Evolutionary conservation across 2,888 invertebrate genomes (phyloP), one percentile per base, ranked within the genome.

Genomic region (Crocallis elinguaria): DNA sequence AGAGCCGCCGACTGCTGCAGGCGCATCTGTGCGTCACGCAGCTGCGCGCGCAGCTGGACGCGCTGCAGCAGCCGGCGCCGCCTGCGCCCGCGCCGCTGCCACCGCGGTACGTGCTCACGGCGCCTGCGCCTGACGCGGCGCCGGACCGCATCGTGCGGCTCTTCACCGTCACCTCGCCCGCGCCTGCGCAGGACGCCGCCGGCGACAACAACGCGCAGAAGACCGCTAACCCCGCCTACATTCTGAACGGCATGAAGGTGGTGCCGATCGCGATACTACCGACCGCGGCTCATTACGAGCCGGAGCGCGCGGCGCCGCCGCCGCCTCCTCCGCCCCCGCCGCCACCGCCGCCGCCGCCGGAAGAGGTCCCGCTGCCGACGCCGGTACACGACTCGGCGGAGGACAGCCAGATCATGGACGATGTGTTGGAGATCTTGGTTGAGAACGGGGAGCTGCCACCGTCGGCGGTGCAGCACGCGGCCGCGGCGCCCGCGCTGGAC

Each of bases 371-470:
- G 0, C 61, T 68, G 0, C 36, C 68, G 1, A 55, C 77, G 3
- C 65, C 77, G 1, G 58, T 80, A 0, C 84, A 74, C 48, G 82
- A 86, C 46, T 73, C 66, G 27, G 72, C 75, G 64, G 84, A 92
- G 69, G 73, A 88, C 75, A 96, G 96, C 72, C 96, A 97, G 79
- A 95, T 95, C 46, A 96, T 98, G 72, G 97, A 97, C 75, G 98
- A 98, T 82, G 98, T 98, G 0, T 88, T 98, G 46, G 98, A 98
- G 78, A 98, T 98, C 65, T 93, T 98, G 9, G 98, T 98, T 35
- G 96, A 98, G 75, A 97, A 97, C 79, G 98, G 98, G 8, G 98
- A 98, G 76, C 84, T 98, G 50, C 97, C 98, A 0, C 95, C 97
- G 6, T 97, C 97, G 68, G 97, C 97, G 0, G 97, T 96, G 0